Evolutionary conservation across 1,140 invertebrate species (phyloP), one percentile per base, ranked within the genome.

Genomic region (Drosophila nebulosa): DNA sequence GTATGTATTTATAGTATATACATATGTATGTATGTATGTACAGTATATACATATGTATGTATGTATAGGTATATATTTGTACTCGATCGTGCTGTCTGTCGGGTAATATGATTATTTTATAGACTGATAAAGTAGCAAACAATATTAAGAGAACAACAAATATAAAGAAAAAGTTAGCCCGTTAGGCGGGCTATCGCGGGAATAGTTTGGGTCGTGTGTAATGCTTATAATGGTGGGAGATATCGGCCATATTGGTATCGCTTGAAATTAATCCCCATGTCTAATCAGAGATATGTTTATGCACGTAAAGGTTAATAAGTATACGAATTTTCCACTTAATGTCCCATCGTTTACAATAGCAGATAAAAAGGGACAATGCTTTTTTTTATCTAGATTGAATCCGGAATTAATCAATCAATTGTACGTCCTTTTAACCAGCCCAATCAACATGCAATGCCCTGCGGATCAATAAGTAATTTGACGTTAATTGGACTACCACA

Each of bases 101-200:
- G 62, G 32, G 70, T 66, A 46, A 66, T 55, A 74, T 74, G 71
- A 66, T 74, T 74, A 74, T 67, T 74, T 66, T 74, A 74, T 74
- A 61, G 61, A 65, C 70, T 74, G 70, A 74, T 74, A 74, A 56
- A 24, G 35, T 14, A 14, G 21, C 18, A 27, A 27, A 21, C 12
- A 14, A 59, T 22, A 51, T 32, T 12, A 32, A 12, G 12, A 12
- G 9, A 32, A 32, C 30, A 32, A 42, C 14, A 39, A 39, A 39
- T 39, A 21, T 18, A 39, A 21, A 18, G 18, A 46, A 46, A 46
- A 46, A 4, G 3, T 3, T n/a, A 46, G 39, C 5, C 14, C 4
- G 36, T 16, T 42, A 4, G 14, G 2, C 14, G 39, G 7, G 39
- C 39, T 42, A 42, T 42, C 39, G 39, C 14, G 36, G 30, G 30